Percentiles rank a stretch among this genome's conserved stretches.
phyloP scores from a whole-genome alignment of 2,113 vertebrate genomes.

The Panurus biarmicus region DNA sequence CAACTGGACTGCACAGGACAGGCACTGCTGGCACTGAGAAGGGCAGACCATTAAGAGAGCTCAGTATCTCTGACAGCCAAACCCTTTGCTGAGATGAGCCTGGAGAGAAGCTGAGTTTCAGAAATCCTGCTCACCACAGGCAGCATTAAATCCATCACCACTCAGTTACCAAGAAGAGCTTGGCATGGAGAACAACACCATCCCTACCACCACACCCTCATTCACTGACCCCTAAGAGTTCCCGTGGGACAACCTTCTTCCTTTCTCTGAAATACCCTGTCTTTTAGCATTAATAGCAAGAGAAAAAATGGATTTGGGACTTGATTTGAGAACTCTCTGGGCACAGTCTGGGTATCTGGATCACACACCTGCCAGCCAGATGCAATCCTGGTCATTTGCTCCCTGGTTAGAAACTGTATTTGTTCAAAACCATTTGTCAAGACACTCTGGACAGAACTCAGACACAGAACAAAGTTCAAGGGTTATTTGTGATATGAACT shows the following conservation, averaged over 20 bases:
- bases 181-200: neutral
- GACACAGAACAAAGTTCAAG: slow-evolving; percentile 17
- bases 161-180: neutral
- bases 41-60: neutral
- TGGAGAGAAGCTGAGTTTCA: neutral
- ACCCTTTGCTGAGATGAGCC: neutral
- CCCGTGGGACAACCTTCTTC: neutral
- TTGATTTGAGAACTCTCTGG: neutral
- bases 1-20: neutral
- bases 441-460: neutral
- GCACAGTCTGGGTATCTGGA: neutral
- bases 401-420: neutral
- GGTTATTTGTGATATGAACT: neutral
- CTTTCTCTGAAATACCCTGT: neutral
- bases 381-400: neutral
- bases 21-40: neutral
- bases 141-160: neutral
- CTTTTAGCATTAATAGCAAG: neutral
- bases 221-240: neutral
- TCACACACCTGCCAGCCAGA: neutral
- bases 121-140: neutral
- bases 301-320: neutral
- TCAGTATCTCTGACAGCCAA: neutral
- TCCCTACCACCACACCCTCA: neutral
- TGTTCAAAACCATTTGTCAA: neutral